Percentiles rank a stretch among this genome's conserved stretches.
phyloP scores from a whole-genome alignment of 2,797 vertebrate genomes.

The Oophaga sylvatica region DNA sequence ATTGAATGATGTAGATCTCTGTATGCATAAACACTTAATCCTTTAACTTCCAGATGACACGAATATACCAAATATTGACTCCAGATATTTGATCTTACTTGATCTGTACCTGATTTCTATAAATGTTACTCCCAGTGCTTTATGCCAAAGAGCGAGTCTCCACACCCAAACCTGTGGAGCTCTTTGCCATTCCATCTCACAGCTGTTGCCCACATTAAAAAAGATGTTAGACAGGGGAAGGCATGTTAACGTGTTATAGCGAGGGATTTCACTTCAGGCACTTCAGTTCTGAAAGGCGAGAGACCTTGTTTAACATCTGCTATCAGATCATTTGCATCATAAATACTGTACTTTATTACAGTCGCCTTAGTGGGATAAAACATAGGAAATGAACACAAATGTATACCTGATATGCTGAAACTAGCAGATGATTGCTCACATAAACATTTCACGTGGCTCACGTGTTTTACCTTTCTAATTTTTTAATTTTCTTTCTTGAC shows the following conservation, averaged over 20 bases:
- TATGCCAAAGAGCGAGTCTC: constrained; percentile 15
- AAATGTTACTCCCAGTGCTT: constrained; percentile 44
- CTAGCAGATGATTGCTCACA: background rate
- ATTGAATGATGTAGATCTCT: background rate
- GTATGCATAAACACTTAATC: background rate
- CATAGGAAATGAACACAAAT: background rate
- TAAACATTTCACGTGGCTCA: background rate
- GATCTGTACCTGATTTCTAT: constrained; percentile 36
- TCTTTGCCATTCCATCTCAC: constrained; percentile 61
- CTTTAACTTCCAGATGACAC: background rate
- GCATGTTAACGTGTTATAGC: constrained; percentile 57
- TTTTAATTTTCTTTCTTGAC: background rate
- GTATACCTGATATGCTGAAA: background rate
- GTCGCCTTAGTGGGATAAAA: background rate
- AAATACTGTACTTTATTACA: background rate
- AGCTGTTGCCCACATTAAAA: constrained; percentile 63
- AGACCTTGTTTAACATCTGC: constrained; percentile 64
- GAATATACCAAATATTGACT: background rate
- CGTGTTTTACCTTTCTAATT: background rate
- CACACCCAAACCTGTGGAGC: constrained; percentile 60
- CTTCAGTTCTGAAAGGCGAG: constrained; percentile 40
- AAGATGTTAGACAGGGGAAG: constrained; percentile 61
- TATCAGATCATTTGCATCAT: constrained; percentile 32
- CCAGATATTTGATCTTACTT: background rate
- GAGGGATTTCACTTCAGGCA: constrained; percentile 65